Conservation (phyloP, 2,888 invertebrate genomes). For the Hoplodrina blanda region DNA sequence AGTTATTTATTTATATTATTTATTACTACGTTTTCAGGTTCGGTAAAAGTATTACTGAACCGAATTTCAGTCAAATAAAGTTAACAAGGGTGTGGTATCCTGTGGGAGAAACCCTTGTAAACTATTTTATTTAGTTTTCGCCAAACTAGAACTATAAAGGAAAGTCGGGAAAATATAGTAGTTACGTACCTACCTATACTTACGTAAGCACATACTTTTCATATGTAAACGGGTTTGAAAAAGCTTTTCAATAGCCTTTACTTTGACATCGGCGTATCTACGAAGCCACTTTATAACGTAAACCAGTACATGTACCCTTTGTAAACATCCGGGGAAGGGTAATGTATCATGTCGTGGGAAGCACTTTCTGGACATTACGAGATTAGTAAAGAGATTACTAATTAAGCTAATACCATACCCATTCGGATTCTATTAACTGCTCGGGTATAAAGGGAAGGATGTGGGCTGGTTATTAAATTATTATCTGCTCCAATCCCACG, state of each 20-base stretch:
- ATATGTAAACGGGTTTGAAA: conserved; percentile 20
- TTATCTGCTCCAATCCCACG: conserved; percentile 24
- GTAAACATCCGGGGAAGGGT: conserved; percentile 61
- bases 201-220: conserved; percentile 17
- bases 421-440: conserved; percentile 28
- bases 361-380: conserved; percentile 54
- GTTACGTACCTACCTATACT: not conserved
- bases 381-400: conserved; percentile 53
- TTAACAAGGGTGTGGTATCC: conserved; percentile 72
- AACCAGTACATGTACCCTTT: conserved; percentile 49
- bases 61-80: conserved; percentile 73
- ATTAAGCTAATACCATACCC: conserved; percentile 44
- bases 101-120: conserved; percentile 76
- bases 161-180: conserved; percentile 35
- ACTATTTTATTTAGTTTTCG: conserved; percentile 79
- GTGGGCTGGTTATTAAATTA: conserved; percentile 37
- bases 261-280: conserved; percentile 21
- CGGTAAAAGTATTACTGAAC: conserved; percentile 64
- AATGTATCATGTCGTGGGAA: conserved; percentile 58
- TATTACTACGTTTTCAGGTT: conserved; percentile 67
- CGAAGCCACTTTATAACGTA: conserved; percentile 33
- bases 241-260: conserved; percentile 20
- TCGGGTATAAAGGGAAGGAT: conserved; percentile 21
- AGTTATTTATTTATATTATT: conserved; percentile 54
- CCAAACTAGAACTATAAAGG: conserved; percentile 61